Conservation (phyloP, 1,140 invertebrate genomes). For the Holcopasites calliopsidis region DNA sequence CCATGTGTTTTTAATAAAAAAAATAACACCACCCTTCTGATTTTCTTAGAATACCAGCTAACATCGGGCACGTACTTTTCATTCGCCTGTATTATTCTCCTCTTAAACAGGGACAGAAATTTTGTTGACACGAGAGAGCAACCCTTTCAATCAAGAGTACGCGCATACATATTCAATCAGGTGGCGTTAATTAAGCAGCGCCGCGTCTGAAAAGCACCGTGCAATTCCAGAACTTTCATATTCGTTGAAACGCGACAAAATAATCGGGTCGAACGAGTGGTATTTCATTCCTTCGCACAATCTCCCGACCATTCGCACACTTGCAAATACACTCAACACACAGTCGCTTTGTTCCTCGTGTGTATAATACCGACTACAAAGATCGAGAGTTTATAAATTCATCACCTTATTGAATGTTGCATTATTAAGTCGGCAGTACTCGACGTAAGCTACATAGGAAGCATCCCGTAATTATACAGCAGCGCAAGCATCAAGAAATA, state of each 20-base stretch:
- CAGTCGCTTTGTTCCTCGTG: background rate
- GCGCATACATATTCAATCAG: constrained; percentile 7
- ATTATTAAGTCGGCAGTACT: no score
- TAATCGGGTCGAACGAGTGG: background rate
- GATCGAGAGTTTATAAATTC: no score
- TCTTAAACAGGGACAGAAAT: background rate
- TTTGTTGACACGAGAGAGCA: no score
- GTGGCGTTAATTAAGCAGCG: constrained; percentile 36
- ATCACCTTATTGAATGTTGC: no score
- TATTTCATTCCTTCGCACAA: background rate
- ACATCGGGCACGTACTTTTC: background rate
- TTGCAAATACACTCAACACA: background rate
- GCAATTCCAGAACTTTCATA: constrained; percentile 5
- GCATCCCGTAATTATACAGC: no score
- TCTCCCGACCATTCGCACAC: background rate
- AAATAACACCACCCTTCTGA: no score
- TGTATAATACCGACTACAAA: no score
- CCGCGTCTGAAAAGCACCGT: background rate
- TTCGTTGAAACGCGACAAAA: background rate
- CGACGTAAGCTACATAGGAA: no score
- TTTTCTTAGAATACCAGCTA: no score
- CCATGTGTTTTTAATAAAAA: no score
- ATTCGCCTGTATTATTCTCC: background rate
- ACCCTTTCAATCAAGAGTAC: constrained; percentile 2
- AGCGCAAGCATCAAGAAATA: no score